These are phyloP conservation scores for Thalassarche chlororhynchos DNA, from an alignment of 2,113 vertebrate genomes.

Conservation along the genomic window DNA sequence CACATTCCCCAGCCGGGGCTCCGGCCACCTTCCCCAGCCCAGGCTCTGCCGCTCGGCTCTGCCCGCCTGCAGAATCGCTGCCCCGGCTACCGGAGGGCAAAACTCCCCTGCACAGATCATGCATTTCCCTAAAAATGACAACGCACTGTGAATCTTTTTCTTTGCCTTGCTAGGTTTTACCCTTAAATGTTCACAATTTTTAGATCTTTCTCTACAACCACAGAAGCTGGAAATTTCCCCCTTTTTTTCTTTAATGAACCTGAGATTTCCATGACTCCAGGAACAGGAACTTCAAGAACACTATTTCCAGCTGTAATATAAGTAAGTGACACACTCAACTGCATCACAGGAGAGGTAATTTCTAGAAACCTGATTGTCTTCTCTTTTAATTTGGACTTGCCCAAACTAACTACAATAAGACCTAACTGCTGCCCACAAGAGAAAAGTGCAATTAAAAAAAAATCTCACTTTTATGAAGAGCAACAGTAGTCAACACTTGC, in stretches of 20 bases:
- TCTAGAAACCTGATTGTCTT: background rate
- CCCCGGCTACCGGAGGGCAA: background rate
- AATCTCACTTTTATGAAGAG: background rate
- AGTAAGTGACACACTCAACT: background rate
- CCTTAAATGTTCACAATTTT: background rate
- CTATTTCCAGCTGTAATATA: background rate
- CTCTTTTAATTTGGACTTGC: background rate
- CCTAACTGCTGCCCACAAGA: background rate
- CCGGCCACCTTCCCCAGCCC: background rate
- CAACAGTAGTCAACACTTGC: background rate
- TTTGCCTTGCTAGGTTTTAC: background rate
- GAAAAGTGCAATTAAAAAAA: background rate
- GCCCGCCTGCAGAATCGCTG: background rate
- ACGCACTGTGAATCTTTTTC: background rate
- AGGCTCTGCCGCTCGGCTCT: background rate
- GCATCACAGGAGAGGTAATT: background rate
- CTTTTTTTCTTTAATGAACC: background rate
- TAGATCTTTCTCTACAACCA: background rate
- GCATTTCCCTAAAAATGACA: background rate
- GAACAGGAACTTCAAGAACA: rapidly evolving
- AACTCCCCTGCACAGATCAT: background rate
- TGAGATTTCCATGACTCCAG: background rate
- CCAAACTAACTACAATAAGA: background rate
- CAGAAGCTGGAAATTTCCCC: background rate
- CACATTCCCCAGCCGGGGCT: too few species aligned